Conservation (phyloP, 2,888 invertebrate species). For the Eurytoma californica region DNA sequence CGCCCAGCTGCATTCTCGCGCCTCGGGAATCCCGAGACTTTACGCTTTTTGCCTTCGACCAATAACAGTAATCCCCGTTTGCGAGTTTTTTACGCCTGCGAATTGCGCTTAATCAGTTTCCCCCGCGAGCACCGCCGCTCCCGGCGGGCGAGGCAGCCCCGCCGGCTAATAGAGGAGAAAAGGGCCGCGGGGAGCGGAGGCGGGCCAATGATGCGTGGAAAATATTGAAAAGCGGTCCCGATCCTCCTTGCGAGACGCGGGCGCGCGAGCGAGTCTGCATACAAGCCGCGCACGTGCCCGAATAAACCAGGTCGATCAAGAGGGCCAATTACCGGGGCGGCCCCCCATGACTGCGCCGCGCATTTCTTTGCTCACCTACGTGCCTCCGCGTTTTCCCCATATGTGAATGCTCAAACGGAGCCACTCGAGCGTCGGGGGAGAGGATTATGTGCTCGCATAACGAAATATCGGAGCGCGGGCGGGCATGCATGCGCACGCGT, state of each 20-base stretch:
- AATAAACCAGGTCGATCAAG: conserved; percentile 68
- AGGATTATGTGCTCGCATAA: conserved; percentile 59
- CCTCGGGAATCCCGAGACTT: too few relatives aligned
- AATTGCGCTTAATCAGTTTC: too few relatives aligned
- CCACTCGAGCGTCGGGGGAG: conserved; percentile 61
- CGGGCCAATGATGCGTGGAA: conserved; percentile 53
- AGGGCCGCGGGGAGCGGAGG: neutral
- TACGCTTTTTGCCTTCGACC: too few relatives aligned
- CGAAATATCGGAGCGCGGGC: conserved; percentile 61
- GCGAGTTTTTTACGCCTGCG: too few relatives aligned
- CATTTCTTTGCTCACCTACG: conserved; percentile 50
- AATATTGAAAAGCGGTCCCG: conserved; percentile 71
- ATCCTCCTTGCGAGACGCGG: conserved; percentile 31
- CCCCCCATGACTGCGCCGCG: conserved; percentile 55
- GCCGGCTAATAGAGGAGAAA: neutral
- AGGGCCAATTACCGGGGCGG: conserved; percentile 72
- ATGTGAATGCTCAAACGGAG: conserved; percentile 64
- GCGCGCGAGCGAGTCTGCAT: conserved; percentile 32
- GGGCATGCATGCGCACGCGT: conserved; percentile 56
- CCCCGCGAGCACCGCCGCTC: too few relatives aligned
- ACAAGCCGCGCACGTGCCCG: conserved; percentile 58
- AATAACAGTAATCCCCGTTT: too few relatives aligned
- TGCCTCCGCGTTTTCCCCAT: conserved; percentile 54
- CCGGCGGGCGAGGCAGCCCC: too few relatives aligned
- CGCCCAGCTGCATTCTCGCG: too few relatives aligned